Conservation (phyloP, 2,113 vertebrate species). For the Myanophis thanlyinensis region DNA sequence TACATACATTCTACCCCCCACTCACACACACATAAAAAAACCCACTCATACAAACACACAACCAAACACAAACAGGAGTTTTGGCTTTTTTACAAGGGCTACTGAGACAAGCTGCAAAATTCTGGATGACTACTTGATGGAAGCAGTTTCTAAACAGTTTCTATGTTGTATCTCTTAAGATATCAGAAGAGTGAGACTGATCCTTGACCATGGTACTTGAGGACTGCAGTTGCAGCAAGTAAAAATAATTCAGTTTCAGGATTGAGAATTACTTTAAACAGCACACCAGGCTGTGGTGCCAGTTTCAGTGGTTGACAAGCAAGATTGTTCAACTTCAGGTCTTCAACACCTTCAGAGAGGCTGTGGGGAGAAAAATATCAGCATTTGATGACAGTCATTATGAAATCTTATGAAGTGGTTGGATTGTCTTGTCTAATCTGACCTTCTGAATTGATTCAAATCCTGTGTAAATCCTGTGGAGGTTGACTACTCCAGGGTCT, state of each 20-base stretch:
- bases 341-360: not conserved
- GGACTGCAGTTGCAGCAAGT: not conserved
- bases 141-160: not conserved
- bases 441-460: not conserved
- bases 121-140: not conserved
- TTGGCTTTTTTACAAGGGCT: not conserved
- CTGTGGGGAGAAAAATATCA: not conserved
- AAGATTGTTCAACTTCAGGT: not conserved
- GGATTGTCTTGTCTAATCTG: not conserved
- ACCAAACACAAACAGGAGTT: not conserved
- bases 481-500: not conserved
- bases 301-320: not conserved
- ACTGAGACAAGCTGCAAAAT: not conserved
- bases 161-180: not conserved
- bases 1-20: not conserved
- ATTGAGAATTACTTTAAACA: not conserved
- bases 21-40: not conserved
- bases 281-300: not conserved
- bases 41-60: not conserved
- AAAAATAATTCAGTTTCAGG: not conserved
- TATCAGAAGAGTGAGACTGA: not conserved
- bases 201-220: not conserved
- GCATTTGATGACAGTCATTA: not conserved
- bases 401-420: not conserved
- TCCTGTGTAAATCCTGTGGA: not conserved